Base-by-base conservation (phyloP, 2,113 vertebrate genomes). In the Perccottus glenii region DNA sequence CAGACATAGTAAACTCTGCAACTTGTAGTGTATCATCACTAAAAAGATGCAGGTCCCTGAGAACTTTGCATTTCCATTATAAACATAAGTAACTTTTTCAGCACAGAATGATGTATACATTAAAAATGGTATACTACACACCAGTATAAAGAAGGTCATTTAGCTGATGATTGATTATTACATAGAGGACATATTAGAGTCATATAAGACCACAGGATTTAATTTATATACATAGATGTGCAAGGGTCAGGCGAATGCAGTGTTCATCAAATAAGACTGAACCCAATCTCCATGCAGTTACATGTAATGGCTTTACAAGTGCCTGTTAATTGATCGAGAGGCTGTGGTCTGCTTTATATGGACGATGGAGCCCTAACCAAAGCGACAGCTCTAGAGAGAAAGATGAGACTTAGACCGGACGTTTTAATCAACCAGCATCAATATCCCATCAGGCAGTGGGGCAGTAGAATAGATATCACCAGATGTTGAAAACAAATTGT, bases 271-370 rank as follows among this genome's bases (percentile, higher is more conserved):
- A 64, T 33, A 12, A 32, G 33, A 72, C 50, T 64, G 65, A 77
- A 73, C 56, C 40, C 59, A 71, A 82, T 85, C 66, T 73, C 55
- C 49, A 84, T 68, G 60, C 63, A 80, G 80, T 85, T 84, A 80
- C 48, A 75, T 76, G 50, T 68, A 59, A 60, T 58, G 51, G 36
- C 70, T 56, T 83, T 64, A 79, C 68, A 66, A 70, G 46, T 0
- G 0, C 27, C 11, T 35, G 48, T 57, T 83, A 82, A 85, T 80
- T 80, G 61, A 85, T 74, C 40, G 1, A 77, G 56, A 64, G 67
- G 59, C 68, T 8, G 7, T 1, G 27, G 47, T 69, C 14, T 0
- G 9, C 55, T 62, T 53, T 45, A 33, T 53, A 53, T 49, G 53
- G 66, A 49, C 36, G 68, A 15, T 6, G 14, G 33, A 62, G 58